These are phyloP conservation scores for Temnothorax curvispinosus DNA, from an alignment of 1,140 invertebrate species.

Conservation along the genomic window DNA sequence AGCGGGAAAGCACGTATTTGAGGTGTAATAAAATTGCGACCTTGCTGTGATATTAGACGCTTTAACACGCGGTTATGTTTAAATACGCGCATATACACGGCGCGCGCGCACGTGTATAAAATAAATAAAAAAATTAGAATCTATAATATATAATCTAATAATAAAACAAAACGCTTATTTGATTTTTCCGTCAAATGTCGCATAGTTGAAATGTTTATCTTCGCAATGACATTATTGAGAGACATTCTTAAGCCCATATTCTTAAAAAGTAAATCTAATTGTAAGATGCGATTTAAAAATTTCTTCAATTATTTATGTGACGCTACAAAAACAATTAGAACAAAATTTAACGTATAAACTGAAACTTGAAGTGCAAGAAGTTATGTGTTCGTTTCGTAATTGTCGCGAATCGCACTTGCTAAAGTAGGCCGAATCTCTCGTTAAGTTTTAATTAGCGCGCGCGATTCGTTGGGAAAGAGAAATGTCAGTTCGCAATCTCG, in stretches of 20 bases:
- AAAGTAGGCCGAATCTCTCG: constrained; percentile 7
- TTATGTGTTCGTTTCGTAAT: neutral
- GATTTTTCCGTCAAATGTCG: too few relatives aligned
- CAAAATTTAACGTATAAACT: neutral
- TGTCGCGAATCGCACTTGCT: neutral
- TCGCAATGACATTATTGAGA: too few relatives aligned
- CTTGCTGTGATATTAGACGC: neutral
- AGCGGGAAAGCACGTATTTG: neutral
- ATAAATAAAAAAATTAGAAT: too few relatives aligned
- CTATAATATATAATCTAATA: too few relatives aligned
- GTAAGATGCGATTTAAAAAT: neutral
- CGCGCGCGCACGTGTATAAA: too few relatives aligned
- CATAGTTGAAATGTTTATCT: too few relatives aligned
- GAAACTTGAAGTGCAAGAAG: neutral
- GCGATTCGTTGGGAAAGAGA: neutral
- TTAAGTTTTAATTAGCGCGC: constrained; percentile 38
- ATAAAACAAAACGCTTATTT: too few relatives aligned
- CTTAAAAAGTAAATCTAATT: neutral
- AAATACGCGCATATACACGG: neutral
- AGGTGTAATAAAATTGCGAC: neutral
- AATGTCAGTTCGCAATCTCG: neutral
- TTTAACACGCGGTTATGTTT: neutral
- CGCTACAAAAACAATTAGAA: neutral
- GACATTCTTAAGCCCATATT: neutral
- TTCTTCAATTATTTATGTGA: neutral